phyloP scores from a whole-genome alignment of 2,797 vertebrate species.

The Discoglossus pictus region DNA sequence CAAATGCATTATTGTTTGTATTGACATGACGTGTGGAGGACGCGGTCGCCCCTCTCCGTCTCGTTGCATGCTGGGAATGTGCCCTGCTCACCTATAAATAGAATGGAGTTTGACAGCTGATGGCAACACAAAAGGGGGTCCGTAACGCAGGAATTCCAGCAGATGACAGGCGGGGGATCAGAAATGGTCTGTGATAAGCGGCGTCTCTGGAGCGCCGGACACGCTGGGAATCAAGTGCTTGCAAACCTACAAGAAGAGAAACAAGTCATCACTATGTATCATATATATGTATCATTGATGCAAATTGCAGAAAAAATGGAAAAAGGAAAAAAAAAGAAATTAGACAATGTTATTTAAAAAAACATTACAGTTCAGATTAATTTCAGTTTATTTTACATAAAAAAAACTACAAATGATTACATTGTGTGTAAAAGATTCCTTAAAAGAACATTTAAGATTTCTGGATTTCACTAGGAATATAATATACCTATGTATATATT shows the following conservation, averaged over 20 bases:
- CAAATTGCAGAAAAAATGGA: too few species aligned
- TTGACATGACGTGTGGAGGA: slow-evolving; percentile 20
- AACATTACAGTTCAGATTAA: too few species aligned
- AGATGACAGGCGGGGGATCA: slow-evolving; percentile 52
- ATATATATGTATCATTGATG: too few species aligned
- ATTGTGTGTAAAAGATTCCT: too few species aligned
- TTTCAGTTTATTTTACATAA: too few species aligned
- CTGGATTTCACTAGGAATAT: too few species aligned
- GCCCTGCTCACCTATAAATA: slow-evolving; percentile 62
- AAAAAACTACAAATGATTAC: too few species aligned
- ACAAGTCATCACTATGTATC: not conserved
- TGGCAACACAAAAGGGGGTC: slow-evolving; percentile 60
- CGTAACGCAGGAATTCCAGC: slow-evolving; percentile 56
- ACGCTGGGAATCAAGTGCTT: slow-evolving; percentile 50
- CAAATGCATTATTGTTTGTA: slow-evolving; percentile 30
- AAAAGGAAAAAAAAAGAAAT: too few species aligned
- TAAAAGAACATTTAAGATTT: too few species aligned
- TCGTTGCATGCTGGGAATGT: slow-evolving; percentile 12
- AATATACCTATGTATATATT: too few species aligned
- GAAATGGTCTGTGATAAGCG: slow-evolving; percentile 54
- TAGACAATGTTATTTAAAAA: too few species aligned
- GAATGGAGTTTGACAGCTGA: slow-evolving; percentile 55
- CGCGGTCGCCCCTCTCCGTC: slow-evolving; percentile 12
- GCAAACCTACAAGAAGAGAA: slow-evolving; percentile 38
- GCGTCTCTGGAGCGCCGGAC: slow-evolving; percentile 22